phyloP scores from a whole-genome alignment of 2,113 vertebrate genomes.

The Natator depressus region DNA sequence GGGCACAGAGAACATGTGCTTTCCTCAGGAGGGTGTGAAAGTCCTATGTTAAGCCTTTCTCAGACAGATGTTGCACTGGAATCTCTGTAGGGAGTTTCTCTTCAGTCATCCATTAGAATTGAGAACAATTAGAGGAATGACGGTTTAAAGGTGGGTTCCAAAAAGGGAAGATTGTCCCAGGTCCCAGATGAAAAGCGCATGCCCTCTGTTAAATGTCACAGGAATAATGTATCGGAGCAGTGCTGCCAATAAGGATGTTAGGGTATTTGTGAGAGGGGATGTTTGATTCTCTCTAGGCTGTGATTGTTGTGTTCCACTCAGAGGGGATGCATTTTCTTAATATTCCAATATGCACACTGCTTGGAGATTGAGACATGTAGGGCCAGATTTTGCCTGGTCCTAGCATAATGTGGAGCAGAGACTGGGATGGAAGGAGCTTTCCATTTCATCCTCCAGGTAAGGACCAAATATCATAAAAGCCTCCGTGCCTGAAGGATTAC shows the following conservation, averaged over 20 bases:
- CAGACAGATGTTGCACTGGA: not conserved
- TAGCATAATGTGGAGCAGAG: not conserved
- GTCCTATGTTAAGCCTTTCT: not conserved
- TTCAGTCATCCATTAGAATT: not conserved
- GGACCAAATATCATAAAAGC: not conserved
- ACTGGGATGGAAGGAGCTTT: not conserved
- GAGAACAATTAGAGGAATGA: not conserved
- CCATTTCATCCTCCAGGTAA: not conserved
- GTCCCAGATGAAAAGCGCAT: not conserved
- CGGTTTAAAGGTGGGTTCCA: not conserved
- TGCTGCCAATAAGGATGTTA: not conserved
- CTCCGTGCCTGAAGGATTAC: not conserved
- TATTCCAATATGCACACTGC: not conserved
- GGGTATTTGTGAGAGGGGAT: not conserved
- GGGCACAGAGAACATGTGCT: not conserved
- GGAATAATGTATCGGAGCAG: not conserved
- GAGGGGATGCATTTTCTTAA: not conserved
- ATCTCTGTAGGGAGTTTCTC: not conserved
- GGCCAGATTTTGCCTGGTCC: not conserved
- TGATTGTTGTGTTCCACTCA: not conserved
- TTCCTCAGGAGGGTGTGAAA: not conserved
- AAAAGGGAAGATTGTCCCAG: not conserved
- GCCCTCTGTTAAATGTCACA: not conserved
- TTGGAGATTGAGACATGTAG: not conserved
- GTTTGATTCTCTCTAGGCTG: not conserved